phyloP scores from a whole-genome alignment of 2,113 vertebrate genomes.

The Alligator mississippiensis region DNA sequence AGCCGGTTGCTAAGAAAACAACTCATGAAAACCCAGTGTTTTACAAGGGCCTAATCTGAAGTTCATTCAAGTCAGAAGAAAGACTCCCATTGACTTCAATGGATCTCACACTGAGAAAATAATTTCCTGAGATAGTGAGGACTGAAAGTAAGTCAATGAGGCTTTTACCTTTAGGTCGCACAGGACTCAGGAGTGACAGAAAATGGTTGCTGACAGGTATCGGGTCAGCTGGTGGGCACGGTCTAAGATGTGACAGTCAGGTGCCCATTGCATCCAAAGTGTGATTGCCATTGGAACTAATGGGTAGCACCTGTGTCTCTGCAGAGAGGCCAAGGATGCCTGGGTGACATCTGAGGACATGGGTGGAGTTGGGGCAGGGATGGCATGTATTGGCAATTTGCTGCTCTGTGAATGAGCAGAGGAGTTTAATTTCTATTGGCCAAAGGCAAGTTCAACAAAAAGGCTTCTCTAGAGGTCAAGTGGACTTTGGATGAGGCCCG shows the following conservation, averaged over 20 bases:
- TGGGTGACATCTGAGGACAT: not conserved
- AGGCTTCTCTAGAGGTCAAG: not conserved
- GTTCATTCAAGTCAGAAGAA: not conserved
- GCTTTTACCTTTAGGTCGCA: not conserved
- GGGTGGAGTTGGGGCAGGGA: not conserved
- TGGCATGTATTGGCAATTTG: not conserved
- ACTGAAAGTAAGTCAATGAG: not conserved
- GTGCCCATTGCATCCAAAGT: not conserved
- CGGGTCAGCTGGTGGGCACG: not conserved
- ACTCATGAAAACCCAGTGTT: not conserved
- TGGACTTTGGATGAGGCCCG: not conserved
- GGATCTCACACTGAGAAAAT: not conserved
- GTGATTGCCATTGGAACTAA: not conserved
- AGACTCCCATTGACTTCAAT: not conserved
- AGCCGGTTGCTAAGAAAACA: not conserved
- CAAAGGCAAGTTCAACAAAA: not conserved
- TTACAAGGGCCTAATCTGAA: not conserved
- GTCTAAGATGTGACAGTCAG: not conserved
- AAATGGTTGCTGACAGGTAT: not conserved
- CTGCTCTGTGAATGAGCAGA: not conserved
- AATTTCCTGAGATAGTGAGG: not conserved
- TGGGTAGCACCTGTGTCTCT: not conserved
- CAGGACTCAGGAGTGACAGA: not conserved
- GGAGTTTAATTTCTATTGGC: not conserved
- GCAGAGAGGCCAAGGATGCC: not conserved